phyloP scores from a whole-genome alignment of 2,797 vertebrate genomes.

The Siniperca scherzeri region DNA sequence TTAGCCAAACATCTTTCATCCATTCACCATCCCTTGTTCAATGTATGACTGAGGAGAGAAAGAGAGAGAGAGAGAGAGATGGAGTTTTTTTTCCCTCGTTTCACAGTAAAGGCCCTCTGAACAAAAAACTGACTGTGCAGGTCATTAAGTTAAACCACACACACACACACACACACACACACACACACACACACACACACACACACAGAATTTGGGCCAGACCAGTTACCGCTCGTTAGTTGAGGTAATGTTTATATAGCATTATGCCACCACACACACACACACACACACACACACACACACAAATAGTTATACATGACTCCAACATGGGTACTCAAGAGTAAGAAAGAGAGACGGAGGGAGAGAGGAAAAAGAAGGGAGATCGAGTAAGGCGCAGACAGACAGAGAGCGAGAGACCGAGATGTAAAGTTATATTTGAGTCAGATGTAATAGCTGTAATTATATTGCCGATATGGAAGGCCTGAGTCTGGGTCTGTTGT shows the following conservation, averaged over 20 bases:
- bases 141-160: slow-evolving; percentile 76
- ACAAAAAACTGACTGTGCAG: slow-evolving; percentile 77
- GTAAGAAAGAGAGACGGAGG: slow-evolving; percentile 46
- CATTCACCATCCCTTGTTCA: slow-evolving; percentile 16
- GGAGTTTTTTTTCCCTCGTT: slow-evolving; percentile 24
- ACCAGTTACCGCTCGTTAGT: slow-evolving; percentile 86
- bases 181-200: slow-evolving; percentile 39
- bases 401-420: slow-evolving; percentile 32
- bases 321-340: slow-evolving; percentile 62
- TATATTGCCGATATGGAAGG: slow-evolving; percentile 85
- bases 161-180: slow-evolving; percentile 48
- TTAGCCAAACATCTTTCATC: slow-evolving; percentile 10
- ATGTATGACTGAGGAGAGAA: slow-evolving; percentile 1
- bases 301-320: slow-evolving; percentile 56
- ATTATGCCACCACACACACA: slow-evolving; percentile 81
- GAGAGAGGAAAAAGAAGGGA: slow-evolving; percentile 27
- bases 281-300: slow-evolving; percentile 48
- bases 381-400: slow-evolving; percentile 32
- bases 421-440: slow-evolving; percentile 84
- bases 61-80: slow-evolving; percentile 6
- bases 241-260: slow-evolving; percentile 91
- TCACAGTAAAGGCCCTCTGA: slow-evolving; percentile 62
- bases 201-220: slow-evolving; percentile 67
- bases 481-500: slow-evolving; percentile 71
- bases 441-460: slow-evolving; percentile 86